These are phyloP conservation scores for Lasioglossum lativentre DNA, from an alignment of 2,888 invertebrate genomes.

Conservation along the genomic window DNA sequence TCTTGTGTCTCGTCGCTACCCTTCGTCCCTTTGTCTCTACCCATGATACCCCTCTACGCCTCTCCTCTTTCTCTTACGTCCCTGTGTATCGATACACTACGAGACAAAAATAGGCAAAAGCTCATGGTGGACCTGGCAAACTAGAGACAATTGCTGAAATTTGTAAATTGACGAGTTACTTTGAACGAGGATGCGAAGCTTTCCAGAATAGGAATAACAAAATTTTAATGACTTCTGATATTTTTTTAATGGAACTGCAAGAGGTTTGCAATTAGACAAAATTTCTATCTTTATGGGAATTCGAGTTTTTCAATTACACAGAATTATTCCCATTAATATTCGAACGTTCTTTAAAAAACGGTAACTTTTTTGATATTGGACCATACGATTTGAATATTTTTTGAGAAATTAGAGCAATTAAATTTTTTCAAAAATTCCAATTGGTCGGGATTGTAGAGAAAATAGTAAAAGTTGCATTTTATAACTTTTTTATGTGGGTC, in stretches of 20 bases:
- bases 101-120: neutral
- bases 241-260: neutral
- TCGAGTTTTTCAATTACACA: too few relatives aligned
- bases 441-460: too few relatives aligned
- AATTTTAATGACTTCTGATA: neutral
- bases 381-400: too few relatives aligned
- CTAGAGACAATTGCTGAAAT: neutral
- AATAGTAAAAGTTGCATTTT: too few relatives aligned
- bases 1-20: constrained; percentile 24
- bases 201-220: neutral
- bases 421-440: too few relatives aligned
- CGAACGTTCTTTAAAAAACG: too few relatives aligned
- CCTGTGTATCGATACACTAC: neutral
- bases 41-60: neutral
- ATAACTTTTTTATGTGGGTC: too few relatives aligned
- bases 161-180: neutral
- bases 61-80: constrained; percentile 18
- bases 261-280: neutral
- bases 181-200: neutral
- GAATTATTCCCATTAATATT: too few relatives aligned
- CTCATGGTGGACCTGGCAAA: neutral
- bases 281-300: neutral
- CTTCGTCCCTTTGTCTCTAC: neutral
- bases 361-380: too few relatives aligned
- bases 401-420: too few relatives aligned